These are phyloP conservation scores for Hydropotes inermis DNA, from an alignment of 2,113 vertebrate species.

Conservation along the genomic window DNA sequence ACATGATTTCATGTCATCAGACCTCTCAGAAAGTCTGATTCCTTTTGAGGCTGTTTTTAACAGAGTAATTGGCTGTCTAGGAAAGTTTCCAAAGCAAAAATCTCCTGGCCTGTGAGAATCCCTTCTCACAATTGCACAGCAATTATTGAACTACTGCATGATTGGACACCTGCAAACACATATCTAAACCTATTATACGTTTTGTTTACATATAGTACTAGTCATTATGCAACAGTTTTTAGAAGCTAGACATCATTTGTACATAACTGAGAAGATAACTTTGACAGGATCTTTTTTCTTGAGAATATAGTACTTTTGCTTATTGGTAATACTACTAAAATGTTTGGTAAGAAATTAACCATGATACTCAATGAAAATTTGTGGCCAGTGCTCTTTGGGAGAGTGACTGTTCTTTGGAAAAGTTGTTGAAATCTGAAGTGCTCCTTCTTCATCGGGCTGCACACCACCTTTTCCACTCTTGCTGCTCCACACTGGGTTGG, in stretches of 20 bases:
- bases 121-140: neutral
- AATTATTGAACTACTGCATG: neutral
- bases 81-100: neutral
- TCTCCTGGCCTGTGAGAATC: neutral
- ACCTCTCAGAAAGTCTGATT: neutral
- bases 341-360: neutral
- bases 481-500: neutral
- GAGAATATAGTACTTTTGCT: neutral
- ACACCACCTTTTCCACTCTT: neutral
- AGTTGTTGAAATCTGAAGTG: neutral
- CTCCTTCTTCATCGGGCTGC: neutral
- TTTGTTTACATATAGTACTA: neutral
- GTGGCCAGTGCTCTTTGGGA: neutral
- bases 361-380: neutral
- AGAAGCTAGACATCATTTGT: neutral
- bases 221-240: neutral
- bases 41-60: neutral
- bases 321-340: neutral
- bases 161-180: neutral
- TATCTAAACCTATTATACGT: neutral
- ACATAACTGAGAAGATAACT: neutral
- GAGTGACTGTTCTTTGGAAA: neutral
- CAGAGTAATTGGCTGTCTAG: neutral
- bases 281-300: neutral
- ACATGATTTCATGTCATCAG: constrained; percentile 10